phyloP scores from a whole-genome alignment of 2,888 invertebrate species.

The Rhogogaster chlorosoma region DNA sequence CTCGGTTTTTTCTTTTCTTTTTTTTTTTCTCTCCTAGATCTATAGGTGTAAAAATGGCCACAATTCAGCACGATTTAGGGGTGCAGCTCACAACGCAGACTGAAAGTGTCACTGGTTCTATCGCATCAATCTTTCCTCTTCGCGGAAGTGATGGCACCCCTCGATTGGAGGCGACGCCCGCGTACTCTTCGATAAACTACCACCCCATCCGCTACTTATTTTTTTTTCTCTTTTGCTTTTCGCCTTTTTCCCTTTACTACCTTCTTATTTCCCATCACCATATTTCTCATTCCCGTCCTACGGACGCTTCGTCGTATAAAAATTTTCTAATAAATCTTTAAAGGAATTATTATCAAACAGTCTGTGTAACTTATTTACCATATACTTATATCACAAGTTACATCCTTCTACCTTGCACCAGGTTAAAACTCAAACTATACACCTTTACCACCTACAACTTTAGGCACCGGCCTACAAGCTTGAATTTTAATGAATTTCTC shows the following conservation, averaged over 20 bases:
- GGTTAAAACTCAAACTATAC: neutral
- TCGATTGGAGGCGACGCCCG: conserved; percentile 41
- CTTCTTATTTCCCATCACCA: neutral
- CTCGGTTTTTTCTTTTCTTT: neutral
- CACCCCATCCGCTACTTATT: neutral
- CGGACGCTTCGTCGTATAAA: neutral
- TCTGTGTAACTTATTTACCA: neutral
- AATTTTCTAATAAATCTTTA: neutral
- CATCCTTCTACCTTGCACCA: neutral
- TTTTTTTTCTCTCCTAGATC: neutral
- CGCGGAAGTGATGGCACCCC: conserved; percentile 41
- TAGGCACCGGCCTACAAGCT: conserved; percentile 53
- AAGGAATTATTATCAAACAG: neutral
- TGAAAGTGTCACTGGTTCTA: conserved; percentile 50
- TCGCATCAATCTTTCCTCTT: conserved; percentile 59
- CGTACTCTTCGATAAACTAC: conserved; percentile 41
- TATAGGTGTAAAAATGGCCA: neutral
- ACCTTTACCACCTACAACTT: neutral
- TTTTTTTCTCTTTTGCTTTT: neutral
- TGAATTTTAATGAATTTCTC: conserved; percentile 72
- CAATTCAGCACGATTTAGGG: conserved; percentile 14
- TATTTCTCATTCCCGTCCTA: neutral
- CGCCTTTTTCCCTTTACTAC: neutral
- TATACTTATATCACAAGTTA: neutral
- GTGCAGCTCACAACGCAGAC: conserved; percentile 29